A percentile compares a stretch with the other conserved stretches of the same genome.
phyloP scores from a whole-genome alignment of 2,888 invertebrate species.

The Drosophila phalerata region DNA sequence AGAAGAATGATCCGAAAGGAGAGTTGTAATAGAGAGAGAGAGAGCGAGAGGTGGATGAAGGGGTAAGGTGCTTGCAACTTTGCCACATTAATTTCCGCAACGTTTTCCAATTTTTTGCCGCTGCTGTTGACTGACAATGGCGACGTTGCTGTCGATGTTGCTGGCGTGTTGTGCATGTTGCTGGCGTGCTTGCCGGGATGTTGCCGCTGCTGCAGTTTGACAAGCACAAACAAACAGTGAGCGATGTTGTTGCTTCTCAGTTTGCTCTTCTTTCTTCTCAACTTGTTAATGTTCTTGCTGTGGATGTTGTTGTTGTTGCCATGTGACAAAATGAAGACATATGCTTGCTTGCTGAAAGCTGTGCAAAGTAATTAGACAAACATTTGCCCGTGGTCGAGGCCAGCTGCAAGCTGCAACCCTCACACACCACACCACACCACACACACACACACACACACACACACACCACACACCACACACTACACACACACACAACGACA shows the following conservation, averaged over 20 bases:
- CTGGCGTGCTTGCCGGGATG: constrained; percentile 48
- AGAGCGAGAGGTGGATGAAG: too few relatives aligned
- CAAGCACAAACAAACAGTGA: constrained; percentile 74
- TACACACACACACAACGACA: constrained; percentile 41
- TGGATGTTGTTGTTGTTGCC: constrained; percentile 28
- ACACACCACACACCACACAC: constrained; percentile 19
- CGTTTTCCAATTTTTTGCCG: constrained; percentile 34
- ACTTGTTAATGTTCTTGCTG: constrained; percentile 30
- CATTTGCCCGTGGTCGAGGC: constrained; percentile 70
- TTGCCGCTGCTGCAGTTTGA: constrained; percentile 58
- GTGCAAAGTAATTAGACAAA: constrained; percentile 84
- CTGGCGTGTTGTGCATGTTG: constrained; percentile 56
- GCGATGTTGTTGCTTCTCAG: constrained; percentile 39
- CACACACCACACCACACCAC: constrained; percentile 28
- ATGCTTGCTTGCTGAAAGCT: constrained; percentile 82
- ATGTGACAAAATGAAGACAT: constrained; percentile 81
- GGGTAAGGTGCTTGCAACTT: constrained; percentile 59
- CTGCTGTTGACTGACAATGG: constrained; percentile 58
- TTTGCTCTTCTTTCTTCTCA: neutral
- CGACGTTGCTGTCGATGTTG: constrained; percentile 53
- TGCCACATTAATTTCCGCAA: constrained; percentile 79
- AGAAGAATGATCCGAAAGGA: neutral
- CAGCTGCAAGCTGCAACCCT: constrained; percentile 51
- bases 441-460: constrained; percentile 16
- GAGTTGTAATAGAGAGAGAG: neutral